Base-by-base conservation (phyloP, 2,113 vertebrate species). In the Triplophysa dalaica region DNA sequence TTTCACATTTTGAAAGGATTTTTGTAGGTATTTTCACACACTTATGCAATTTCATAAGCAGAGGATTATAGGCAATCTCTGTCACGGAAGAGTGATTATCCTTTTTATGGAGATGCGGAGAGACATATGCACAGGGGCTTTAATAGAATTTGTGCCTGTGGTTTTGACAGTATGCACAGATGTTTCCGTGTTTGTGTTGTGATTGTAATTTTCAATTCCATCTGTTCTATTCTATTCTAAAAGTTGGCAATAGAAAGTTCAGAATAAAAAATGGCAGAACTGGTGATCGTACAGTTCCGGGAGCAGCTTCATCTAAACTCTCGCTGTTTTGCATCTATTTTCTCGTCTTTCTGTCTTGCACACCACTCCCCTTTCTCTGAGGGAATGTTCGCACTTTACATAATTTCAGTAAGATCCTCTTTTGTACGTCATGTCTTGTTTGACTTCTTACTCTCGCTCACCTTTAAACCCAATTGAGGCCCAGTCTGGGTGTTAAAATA, bases 31-130 rank as follows among this genome's bases (percentile, higher is more conserved):
- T 70, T 83, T 66, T 61, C 67, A 43, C 50, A 66, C 26, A 24
- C 54, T 75, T 81, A 54, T 56, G 24, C 48, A 70, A 77, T 65
- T 66, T 70, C 38, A 43, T 77, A 56, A 75, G 63, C 54, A 60
- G 33, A 41, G 75, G 75, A 84, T 81, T 78, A 81, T 41, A 33
- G 52, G 33, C n/a, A 19, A 65, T 63, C 68, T 41, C 13, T 8
- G 50, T 61, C 68, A 45, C 65, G 63, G 7, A 58, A 52, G 41
- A 77, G 48, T 16, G 29, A 8, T 62, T 38, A n/a, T 48, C 75
- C 79, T 81, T 78, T 80, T 81, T 69, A 75, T 84, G 75, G 79
- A 78, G 63, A 3, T 50, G 50, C 61, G 68, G 11, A 73, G 26
- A 77, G 41, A 74, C 41, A 61, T 22, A 33, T 22, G 14, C 45